Conservation (phyloP, 2,797 vertebrate species). For the Morelia viridis region DNA sequence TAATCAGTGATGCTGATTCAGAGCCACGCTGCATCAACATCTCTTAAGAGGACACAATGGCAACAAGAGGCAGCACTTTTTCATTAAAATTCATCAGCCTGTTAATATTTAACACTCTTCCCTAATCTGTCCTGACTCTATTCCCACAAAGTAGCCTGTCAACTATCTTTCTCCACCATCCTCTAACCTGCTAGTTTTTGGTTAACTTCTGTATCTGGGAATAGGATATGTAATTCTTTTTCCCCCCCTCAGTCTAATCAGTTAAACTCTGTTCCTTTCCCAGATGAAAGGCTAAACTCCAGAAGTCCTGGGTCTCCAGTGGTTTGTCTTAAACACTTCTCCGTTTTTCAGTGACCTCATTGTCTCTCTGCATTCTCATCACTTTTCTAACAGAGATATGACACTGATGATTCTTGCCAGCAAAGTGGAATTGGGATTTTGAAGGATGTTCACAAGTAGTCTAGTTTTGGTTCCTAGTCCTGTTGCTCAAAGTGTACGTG, state of each 20-base stretch:
- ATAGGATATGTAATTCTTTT: background rate
- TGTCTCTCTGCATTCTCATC: constrained; percentile 22
- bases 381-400: constrained; percentile 6
- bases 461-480: constrained; percentile 9
- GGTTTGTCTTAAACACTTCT: background rate
- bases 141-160: constrained; percentile 4
- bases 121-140: background rate
- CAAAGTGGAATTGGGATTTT: constrained; percentile 15
- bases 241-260: background rate
- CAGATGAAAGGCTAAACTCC: background rate
- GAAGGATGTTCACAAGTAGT: background rate
- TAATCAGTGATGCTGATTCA: constrained; percentile 22
- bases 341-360: constrained; percentile 6
- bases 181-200: background rate
- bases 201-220: background rate
- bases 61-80: constrained; percentile 23
- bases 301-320: background rate
- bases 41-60: constrained; percentile 13
- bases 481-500: background rate
- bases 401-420: constrained; percentile 31
- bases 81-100: constrained; percentile 32
- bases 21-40: background rate
- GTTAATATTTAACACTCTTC: constrained; percentile 32
- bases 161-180: background rate
- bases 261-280: background rate